Conservation (phyloP, 1,140 invertebrate genomes). For the Heliothis virescens region DNA sequence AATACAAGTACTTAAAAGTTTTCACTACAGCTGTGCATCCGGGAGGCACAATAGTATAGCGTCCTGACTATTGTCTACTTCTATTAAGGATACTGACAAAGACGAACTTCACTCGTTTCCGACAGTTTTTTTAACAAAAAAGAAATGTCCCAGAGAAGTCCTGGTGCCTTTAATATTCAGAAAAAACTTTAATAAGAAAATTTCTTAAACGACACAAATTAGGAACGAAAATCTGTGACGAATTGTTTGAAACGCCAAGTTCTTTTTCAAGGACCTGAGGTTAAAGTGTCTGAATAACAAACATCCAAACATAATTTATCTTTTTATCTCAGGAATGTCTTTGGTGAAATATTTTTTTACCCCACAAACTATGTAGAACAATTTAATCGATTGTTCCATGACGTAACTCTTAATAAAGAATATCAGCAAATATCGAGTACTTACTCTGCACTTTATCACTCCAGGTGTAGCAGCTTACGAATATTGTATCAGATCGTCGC, state of each 20-base stretch:
- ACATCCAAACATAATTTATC: too few species aligned
- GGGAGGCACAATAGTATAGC: background rate
- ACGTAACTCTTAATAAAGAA: too few species aligned
- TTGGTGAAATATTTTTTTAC: too few species aligned
- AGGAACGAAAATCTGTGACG: background rate
- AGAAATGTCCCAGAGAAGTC: slow-evolving; percentile 7
- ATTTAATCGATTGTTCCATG: too few species aligned
- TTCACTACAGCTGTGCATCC: background rate
- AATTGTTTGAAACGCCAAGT: background rate
- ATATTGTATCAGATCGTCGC: background rate
- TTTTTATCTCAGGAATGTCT: too few species aligned
- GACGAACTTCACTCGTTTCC: slow-evolving; percentile 23
- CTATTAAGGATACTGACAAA: slow-evolving; percentile 22
- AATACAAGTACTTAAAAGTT: background rate
- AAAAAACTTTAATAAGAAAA: slow-evolving; percentile 30
- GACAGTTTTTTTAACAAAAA: slow-evolving; percentile 39
- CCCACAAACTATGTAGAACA: too few species aligned
- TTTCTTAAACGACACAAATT: slow-evolving; percentile 36
- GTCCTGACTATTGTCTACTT: slow-evolving; percentile 23
- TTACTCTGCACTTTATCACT: background rate
- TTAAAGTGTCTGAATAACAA: too few species aligned
- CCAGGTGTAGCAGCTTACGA: background rate
- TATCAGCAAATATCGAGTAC: too few species aligned
- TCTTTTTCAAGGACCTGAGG: background rate
- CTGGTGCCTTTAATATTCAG: background rate